Evolutionary conservation across 2,113 vertebrate species (phyloP), one percentile per base, ranked within the genome.

Genomic region (Trochalopteron elliotii): DNA sequence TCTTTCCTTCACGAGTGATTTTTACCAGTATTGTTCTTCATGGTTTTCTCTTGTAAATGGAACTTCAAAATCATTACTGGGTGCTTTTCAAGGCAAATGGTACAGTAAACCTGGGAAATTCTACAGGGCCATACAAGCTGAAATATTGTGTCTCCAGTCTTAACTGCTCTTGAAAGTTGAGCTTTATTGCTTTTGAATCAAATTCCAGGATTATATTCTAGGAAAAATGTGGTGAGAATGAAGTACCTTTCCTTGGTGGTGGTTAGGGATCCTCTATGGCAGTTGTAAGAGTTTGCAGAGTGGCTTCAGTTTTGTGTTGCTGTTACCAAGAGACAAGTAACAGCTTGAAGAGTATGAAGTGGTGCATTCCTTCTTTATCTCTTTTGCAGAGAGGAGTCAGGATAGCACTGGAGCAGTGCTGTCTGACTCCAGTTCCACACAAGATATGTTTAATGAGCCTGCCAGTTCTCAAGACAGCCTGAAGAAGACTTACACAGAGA

Each of bases 351-450:
- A 49, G 70, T 45, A 15, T 49, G 89, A 89, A 82, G 22, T 39
- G 87, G 23, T 84, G 20, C 70, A 93, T 93, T 95, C 67, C 67
- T 89, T 60, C 78, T 90, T 68, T 96, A n/a, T 97, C 69, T 83
- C 77, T 94, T 94, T 93, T 89, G 65, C 98, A 99, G 99, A 99
- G 83, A 98, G 99, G 95, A 99, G 99, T 97, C 99, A 99, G 98
- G 99, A 99, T 97, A 99, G 99, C 84, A 98, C 98, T 35, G 98
- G 98, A 12, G 98, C 99, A 33, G 97, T 99, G 47, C 98, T 99
- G 39, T 99, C 99, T 8, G 99, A 99, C 96, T 99, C 99, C 96
- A 99, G 98, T 97, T 99, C 99, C 35, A 99, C 99, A 9, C 99
- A 99, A 97, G 99, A 99, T 74, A 98, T 98, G 93, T 99, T 99